Conservation (phyloP, 1,140 invertebrate species). For the Tetramorium parvispinum region DNA sequence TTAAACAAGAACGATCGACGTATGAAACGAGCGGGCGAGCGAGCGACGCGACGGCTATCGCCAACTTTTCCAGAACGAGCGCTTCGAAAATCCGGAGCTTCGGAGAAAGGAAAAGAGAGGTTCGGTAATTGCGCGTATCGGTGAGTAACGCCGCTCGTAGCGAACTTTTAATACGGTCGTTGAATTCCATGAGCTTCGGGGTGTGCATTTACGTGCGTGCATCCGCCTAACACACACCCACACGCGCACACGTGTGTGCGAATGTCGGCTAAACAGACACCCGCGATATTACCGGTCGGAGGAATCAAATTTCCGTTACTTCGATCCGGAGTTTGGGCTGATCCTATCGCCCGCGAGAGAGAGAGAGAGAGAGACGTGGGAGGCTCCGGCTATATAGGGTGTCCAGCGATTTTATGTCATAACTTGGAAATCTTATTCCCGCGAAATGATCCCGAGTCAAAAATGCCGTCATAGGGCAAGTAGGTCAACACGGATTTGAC, state of each 20-base stretch:
- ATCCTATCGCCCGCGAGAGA: slow-evolving; percentile 52
- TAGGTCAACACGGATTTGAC: neutral
- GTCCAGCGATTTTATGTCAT: slow-evolving; percentile 37
- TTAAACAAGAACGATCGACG: slow-evolving; percentile 52
- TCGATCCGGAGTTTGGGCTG: slow-evolving; percentile 63
- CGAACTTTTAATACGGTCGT: slow-evolving; percentile 71
- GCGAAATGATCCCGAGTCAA: slow-evolving; percentile 23
- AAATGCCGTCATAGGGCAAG: slow-evolving; percentile 27
- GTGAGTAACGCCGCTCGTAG: slow-evolving; percentile 63
- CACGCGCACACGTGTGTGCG: neutral
- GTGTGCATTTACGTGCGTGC: slow-evolving; percentile 54
- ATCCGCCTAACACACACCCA: neutral
- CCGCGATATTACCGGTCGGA: slow-evolving; percentile 61
- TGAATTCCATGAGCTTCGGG: slow-evolving; percentile 65
- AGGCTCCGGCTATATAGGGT: slow-evolving; percentile 18
- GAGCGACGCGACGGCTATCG: neutral
- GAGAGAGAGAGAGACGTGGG: neutral
- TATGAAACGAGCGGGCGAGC: neutral
- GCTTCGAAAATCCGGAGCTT: slow-evolving; percentile 40
- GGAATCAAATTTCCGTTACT: slow-evolving; percentile 75
- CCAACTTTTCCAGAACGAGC: slow-evolving; percentile 16
- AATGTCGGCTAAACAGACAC: slow-evolving; percentile 64
- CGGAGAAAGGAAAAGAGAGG: slow-evolving; percentile 13
- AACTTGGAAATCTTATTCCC: slow-evolving; percentile 47
- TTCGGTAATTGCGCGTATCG: slow-evolving; percentile 66